Evolutionary conservation across 2,113 vertebrate species (phyloP), one percentile per base, ranked within the genome.

Genomic region (Montifringilla adamsi): DNA sequence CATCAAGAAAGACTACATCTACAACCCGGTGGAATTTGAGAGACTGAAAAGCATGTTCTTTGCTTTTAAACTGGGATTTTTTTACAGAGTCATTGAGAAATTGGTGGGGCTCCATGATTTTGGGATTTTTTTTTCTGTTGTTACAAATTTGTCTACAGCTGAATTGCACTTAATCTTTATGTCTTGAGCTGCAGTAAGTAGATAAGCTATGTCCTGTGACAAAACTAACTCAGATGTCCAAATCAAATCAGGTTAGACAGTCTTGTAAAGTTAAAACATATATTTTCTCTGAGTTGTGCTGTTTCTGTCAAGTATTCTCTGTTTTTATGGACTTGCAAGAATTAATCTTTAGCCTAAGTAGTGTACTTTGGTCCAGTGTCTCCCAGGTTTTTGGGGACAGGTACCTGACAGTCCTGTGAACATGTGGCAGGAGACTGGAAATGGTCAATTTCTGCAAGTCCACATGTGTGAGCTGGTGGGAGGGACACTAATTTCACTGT

Each of bases 321-420:
- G 27, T 3, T 69, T 87, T 47, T 37, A 41, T 62, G 33, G 6
- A 53, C 52, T 80, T 81, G 52, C 17, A 47, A 26, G 9, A 49
- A 73, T 58, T 95, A 81, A 89, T 94, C 93, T 97, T 96, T 89
- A 94, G 85, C 70, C 26, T 37, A 75, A 76, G 81, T 28, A 31
- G 43, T 18, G 28, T 64, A 41, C 68, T 94, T 95, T 77, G 81
- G 67, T 69, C 74, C 68, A 52, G 52, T 18, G 18, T 86, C 63
- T 94, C 77, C 26, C 17, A 37, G 41, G 64, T 91, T 74, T 84
- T 41, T 30, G 37, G 33, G 10, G 9, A 7, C n/a, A 9, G 4
- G 23, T 69, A 44, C 33, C 41, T 74, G 59, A 24, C 69, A 87
- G 33, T 93, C 67, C 72, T 88, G 37, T 88, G 18, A 62, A 55